Conservation (phyloP, 2,797 vertebrate genomes). For the Sebastes minor region DNA sequence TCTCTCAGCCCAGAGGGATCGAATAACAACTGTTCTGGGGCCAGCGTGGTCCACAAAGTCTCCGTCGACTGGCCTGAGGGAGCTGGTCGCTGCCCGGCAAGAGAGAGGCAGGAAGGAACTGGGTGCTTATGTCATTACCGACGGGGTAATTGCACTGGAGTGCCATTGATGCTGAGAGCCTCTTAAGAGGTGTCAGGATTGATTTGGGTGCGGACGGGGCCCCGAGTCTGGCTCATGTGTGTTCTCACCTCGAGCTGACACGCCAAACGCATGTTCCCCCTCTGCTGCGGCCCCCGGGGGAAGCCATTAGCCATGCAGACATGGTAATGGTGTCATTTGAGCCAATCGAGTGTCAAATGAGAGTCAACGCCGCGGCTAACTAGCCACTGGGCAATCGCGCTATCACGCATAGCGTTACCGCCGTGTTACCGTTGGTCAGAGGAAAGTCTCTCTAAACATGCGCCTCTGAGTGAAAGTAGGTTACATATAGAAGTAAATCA, state of each 20-base stretch:
- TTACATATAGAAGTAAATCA: conserved; percentile 59
- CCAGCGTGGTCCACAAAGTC: conserved; percentile 38
- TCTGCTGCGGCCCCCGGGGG: conserved; percentile 63
- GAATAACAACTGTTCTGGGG: conserved; percentile 51
- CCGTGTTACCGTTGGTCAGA: conserved; percentile 35
- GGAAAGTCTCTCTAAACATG: conserved; percentile 41
- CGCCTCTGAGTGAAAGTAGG: conserved; percentile 16
- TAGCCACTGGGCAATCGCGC: conserved; percentile 69
- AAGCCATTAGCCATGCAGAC: conserved; percentile 84
- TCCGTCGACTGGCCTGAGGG: conserved; percentile 62
- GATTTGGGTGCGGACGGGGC: conserved; percentile 73
- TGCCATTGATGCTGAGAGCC: conserved; percentile 81
- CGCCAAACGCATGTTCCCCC: conserved; percentile 77
- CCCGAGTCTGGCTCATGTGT: conserved; percentile 81
- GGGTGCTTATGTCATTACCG: conserved; percentile 81
- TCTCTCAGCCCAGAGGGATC: conserved; percentile 42
- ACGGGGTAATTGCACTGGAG: conserved; percentile 80
- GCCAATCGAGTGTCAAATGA: conserved; percentile 80
- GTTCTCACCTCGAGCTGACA: conserved; percentile 85
- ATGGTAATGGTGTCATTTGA: conserved; percentile 85
- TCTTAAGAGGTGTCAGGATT: conserved; percentile 82
- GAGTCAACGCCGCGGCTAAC: conserved; percentile 73
- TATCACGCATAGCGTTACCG: conserved; percentile 49
- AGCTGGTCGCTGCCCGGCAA: conserved; percentile 35
- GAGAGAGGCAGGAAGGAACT: conserved; percentile 76